Conservation (phyloP, 1,140 invertebrate species). For the Drosophila jambulina region DNA sequence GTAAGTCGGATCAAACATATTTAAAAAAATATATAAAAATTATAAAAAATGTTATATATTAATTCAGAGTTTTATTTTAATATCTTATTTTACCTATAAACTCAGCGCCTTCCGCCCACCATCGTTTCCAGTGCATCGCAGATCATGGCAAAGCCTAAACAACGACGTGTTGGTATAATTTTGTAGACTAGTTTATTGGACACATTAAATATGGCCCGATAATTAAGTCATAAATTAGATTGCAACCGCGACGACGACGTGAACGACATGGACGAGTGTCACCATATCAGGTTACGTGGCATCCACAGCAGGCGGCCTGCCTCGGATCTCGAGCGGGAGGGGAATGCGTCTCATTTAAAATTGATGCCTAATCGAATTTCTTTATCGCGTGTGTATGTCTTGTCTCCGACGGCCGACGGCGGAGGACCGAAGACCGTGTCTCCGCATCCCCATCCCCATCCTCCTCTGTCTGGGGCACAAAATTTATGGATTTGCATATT, state of each 20-base stretch:
- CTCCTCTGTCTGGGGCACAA: constrained; percentile 36
- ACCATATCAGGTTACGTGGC: constrained; percentile 80
- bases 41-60: too few relatives aligned
- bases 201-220: constrained; percentile 85
- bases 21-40: too few relatives aligned
- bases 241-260: constrained; percentile 69
- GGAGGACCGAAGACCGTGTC: constrained; percentile 16
- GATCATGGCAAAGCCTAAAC: constrained; percentile 62
- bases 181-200: constrained; percentile 85
- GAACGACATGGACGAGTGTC: constrained; percentile 75
- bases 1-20: too few relatives aligned
- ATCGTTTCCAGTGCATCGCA: constrained; percentile 10
- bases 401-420: constrained; percentile 23
- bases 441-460: neutral
- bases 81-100: too few relatives aligned
- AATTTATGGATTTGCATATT: constrained; percentile 82
- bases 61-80: neutral
- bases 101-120: too few relatives aligned
- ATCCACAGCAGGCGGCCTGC: constrained; percentile 72
- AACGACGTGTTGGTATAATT: constrained; percentile 84
- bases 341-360: constrained; percentile 81
- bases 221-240: constrained; percentile 85
- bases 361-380: constrained; percentile 84
- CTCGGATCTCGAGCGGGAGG: constrained; percentile 8
- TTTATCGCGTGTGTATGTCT: constrained; percentile 84